Percentiles rank a stretch among this genome's conserved stretches.
Evolutionary conservation across 2,797 vertebrate genomes (phyloP).

Genomic region (Acanthurus tractus): DNA sequence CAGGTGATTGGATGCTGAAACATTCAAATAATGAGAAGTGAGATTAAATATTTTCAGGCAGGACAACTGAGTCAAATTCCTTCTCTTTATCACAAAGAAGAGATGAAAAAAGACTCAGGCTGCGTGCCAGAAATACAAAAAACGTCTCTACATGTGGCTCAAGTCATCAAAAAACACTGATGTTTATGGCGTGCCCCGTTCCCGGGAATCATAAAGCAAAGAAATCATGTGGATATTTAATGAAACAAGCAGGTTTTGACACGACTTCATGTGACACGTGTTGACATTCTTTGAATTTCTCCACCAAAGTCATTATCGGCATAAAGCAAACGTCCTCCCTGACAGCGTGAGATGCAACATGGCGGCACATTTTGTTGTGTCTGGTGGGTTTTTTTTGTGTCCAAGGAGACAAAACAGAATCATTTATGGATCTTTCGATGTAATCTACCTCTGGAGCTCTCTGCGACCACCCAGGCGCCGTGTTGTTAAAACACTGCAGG

Average conservation of each 20-base stretch:
- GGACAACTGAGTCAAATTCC: slow-evolving; percentile 35
- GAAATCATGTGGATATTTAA: not conserved
- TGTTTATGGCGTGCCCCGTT: not conserved
- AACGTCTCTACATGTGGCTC: slow-evolving; percentile 18
- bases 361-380: slow-evolving; percentile 62
- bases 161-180: slow-evolving; percentile 14
- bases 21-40: not conserved
- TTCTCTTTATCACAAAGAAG: not conserved
- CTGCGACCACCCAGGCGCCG: slow-evolving; percentile 43
- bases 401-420: slow-evolving; percentile 34
- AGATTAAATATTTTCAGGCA: slow-evolving; percentile 29
- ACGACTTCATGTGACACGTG: slow-evolving; percentile 55
- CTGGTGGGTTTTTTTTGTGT: slow-evolving; percentile 53
- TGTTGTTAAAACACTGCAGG: slow-evolving; percentile 17
- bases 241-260: slow-evolving; percentile 59
- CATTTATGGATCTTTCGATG: not conserved
- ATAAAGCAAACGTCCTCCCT: slow-evolving; percentile 14
- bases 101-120: slow-evolving; percentile 31
- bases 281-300: slow-evolving; percentile 70
- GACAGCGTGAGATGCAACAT: slow-evolving; percentile 2
- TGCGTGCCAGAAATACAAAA: slow-evolving; percentile 17
- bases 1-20: slow-evolving; percentile 9
- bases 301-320: slow-evolving; percentile 45
- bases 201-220: slow-evolving; percentile 16
- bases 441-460: not conserved